Evolutionary conservation across 2,888 invertebrate genomes (phyloP), one percentile per base, ranked within the genome.

Genomic region (Drosophila infuscata): DNA sequence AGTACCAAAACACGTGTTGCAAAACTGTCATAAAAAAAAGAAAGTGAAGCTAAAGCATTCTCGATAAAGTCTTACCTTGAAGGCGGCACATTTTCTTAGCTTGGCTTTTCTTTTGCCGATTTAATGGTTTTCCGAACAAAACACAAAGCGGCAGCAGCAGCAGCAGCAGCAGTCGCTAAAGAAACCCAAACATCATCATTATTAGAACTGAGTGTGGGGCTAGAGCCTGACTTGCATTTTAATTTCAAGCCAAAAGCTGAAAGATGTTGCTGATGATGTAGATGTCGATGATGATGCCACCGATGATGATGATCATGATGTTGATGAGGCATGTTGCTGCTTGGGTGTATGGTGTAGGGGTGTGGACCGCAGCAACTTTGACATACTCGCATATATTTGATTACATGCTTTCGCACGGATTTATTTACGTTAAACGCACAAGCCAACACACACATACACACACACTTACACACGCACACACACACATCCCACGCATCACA

Each of bases 1-100:
- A 84, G 89, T 70, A 77, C 70, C 74, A 74, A 76, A 82, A 88
- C 81, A 88, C 87, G 87, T 86, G 89, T 86, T 83, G 81, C 67
- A 78, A 63, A 73, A 71, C 70, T 76, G 70, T 64, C 80, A 73
- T 79, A 79, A 73, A 69, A 73, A 68, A 65, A 51, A 12, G 32
- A 30, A 5, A 36, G 35, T 17, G 54, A 54, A 54, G 35, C 57
- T 60, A 67, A 38, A 71, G 80, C 75, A 75, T 58, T 66, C 69
- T 79, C 30, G 49, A 11, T 62, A 70, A 64, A 67, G 67, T 56
- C 63, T 76, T 54, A 79, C 78, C 79, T 81, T 76, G 77, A 57
- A 70, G 30, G 48, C 60, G 64, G 12, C 51, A 63, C 62, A 69
- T 46, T 59, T 66, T 67, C 60, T 66, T 33, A 38, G 71, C 30